Evolutionary conservation across 2,888 invertebrate genomes (phyloP).

Genomic region (Athalia circularis): DNA sequence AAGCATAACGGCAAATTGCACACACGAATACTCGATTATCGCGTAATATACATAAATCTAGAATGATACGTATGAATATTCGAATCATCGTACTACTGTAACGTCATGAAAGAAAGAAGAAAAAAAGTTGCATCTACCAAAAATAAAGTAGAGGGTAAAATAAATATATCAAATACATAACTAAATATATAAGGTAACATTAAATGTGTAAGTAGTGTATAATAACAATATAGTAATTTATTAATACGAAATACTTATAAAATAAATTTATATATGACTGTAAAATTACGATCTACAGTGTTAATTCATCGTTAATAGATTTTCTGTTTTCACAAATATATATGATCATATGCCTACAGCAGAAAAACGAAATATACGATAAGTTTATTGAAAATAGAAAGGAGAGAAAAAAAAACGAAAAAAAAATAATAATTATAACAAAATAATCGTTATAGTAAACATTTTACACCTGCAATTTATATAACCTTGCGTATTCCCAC

Average conservation of each 20-base stretch:
- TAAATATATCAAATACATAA: not conserved
- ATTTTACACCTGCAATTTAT: too few relatives aligned
- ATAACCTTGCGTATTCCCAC: too few relatives aligned
- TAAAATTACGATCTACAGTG: not conserved
- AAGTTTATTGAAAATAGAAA: not conserved
- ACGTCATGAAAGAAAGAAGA: slow-evolving; percentile 32
- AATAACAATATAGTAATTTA: slow-evolving; percentile 70
- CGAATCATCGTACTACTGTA: slow-evolving; percentile 51
- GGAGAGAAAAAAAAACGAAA: not conserved
- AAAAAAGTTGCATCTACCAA: slow-evolving; percentile 67
- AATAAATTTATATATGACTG: slow-evolving; percentile 20
- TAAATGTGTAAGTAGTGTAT: slow-evolving; percentile 70
- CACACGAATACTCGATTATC: slow-evolving; percentile 38
- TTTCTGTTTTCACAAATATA: not conserved
- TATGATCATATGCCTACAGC: too few relatives aligned
- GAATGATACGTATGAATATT: slow-evolving; percentile 24
- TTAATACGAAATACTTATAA: slow-evolving; percentile 49
- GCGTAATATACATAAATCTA: slow-evolving; percentile 10
- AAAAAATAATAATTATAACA: too few relatives aligned
- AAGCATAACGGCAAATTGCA: slow-evolving; percentile 14
- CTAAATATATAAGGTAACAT: slow-evolving; percentile 47
- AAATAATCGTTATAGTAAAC: too few relatives aligned
- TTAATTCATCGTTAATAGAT: too few relatives aligned
- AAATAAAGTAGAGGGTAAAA: slow-evolving; percentile 57
- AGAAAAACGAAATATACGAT: not conserved